Conservation (phyloP, 2,113 vertebrate genomes). For the Picathartes gymnocephalus region DNA sequence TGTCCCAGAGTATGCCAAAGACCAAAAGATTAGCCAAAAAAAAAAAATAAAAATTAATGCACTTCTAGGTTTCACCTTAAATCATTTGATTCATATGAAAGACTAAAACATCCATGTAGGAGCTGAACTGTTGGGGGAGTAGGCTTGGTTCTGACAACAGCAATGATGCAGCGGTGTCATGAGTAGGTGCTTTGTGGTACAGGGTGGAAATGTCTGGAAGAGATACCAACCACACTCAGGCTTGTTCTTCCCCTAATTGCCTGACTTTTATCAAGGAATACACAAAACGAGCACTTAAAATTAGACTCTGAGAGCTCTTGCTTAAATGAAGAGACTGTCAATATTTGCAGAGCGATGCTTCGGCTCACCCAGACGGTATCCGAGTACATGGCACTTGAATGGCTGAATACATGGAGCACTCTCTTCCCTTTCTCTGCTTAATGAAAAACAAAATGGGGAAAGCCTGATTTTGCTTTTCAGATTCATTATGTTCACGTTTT, state of each 20-base stretch:
- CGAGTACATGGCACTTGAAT: neutral
- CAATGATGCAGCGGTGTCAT: neutral
- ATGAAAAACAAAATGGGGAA: neutral
- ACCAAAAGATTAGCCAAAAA: neutral
- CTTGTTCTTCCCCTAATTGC: conserved; percentile 4
- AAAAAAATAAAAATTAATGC: too few species aligned
- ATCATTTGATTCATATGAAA: neutral
- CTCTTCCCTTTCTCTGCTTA: neutral
- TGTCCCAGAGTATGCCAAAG: neutral
- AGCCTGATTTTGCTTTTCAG: neutral
- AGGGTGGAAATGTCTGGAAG: neutral
- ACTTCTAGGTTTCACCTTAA: neutral
- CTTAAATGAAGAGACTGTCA: conserved; percentile 41
- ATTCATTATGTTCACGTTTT: neutral
- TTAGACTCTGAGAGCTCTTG: conserved; percentile 41
- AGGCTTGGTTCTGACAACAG: neutral
- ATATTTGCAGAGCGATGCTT: conserved; percentile 6
- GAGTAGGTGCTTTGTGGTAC: neutral
- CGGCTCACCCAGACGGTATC: conserved; percentile 4
- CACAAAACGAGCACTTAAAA: conserved; percentile 4
- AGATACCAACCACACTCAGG: neutral
- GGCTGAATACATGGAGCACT: neutral
- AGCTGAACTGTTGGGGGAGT: neutral
- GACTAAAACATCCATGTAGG: neutral
- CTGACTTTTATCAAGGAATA: neutral